Evolutionary conservation across 2,113 vertebrate genomes (phyloP).

Genomic region (Geothlypis trichas): DNA sequence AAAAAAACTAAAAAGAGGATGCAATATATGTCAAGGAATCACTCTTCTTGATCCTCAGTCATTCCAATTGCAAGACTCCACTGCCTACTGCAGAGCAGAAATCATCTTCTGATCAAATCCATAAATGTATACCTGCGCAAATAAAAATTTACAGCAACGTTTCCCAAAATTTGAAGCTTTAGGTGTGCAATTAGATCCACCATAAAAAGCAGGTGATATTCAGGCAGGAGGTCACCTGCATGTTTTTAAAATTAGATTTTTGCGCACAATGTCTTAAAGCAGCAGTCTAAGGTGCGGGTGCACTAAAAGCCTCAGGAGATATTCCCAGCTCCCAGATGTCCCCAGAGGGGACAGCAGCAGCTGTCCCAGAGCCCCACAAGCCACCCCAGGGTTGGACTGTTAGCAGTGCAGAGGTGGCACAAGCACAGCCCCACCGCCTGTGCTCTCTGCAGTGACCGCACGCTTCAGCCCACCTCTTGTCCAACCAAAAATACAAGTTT

Average conservation of each 20-base stretch:
- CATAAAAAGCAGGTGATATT: neutral
- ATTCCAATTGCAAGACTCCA: neutral
- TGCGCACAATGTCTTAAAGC: neutral
- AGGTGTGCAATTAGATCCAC: neutral
- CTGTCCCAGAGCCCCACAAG: accelerated
- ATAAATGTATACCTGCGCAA: neutral
- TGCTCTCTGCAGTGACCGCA: accelerated
- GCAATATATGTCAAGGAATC: neutral
- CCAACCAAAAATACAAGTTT: neutral
- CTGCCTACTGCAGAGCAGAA: neutral
- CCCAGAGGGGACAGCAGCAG: neutral
- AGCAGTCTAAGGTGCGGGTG: neutral
- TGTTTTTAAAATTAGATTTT: neutral
- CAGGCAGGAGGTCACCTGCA: neutral
- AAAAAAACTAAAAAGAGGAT: neutral
- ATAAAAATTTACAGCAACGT: neutral
- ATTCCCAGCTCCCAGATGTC: neutral
- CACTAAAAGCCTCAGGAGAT: neutral
- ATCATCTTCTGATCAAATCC: neutral
- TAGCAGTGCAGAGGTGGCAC: accelerated
- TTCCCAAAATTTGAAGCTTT: neutral
- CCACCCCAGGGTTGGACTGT: neutral
- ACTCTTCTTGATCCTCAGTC: neutral
- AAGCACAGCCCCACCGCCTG: accelerated
- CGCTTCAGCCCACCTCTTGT: neutral